Conservation (phyloP, 1,140 invertebrate genomes). For the Acromyrmex charruanus region DNA sequence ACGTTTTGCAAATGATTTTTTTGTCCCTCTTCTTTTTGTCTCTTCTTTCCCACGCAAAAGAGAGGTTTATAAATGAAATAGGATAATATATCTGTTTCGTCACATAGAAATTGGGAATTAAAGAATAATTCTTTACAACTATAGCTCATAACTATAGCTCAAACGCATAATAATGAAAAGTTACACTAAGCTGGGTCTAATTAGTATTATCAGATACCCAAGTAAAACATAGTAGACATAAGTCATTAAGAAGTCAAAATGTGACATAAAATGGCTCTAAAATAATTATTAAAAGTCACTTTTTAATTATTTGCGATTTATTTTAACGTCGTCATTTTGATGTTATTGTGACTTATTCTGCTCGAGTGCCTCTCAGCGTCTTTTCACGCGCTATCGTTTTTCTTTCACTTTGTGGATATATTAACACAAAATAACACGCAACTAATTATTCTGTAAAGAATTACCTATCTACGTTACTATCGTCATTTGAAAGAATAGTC, state of each 20-base stretch:
- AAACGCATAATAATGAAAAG: background rate
- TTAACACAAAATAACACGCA: background rate
- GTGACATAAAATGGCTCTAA: no score
- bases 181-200: background rate
- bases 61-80: background rate
- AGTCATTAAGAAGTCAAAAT: no score
- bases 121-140: background rate
- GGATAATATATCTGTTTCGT: background rate
- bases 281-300: no score
- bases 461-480: background rate
- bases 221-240: no score
- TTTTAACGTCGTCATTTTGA: no score
- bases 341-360: no score
- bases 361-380: background rate
- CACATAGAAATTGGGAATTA: background rate
- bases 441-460: background rate
- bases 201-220: background rate
- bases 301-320: no score
- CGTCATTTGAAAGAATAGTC: constrained; percentile 12
- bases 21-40: background rate
- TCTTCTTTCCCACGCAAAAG: background rate
- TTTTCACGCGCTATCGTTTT: background rate
- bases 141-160: background rate
- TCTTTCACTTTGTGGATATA: no score
- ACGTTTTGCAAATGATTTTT: background rate